phyloP scores from a whole-genome alignment of 2,888 invertebrate genomes.

The Amblyjoppa fuscipennis region DNA sequence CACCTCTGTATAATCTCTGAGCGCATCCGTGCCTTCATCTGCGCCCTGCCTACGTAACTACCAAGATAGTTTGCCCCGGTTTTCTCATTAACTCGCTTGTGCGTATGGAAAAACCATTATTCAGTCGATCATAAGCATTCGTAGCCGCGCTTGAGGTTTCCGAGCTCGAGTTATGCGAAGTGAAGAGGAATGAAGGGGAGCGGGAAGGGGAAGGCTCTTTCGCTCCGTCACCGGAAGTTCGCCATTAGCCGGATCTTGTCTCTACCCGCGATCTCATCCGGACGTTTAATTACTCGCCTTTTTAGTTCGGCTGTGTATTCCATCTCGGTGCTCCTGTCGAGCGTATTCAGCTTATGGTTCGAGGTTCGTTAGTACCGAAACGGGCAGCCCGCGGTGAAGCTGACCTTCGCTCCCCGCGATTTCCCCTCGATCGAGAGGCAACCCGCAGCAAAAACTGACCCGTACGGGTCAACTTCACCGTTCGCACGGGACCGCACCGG shows the following conservation, averaged over 20 bases:
- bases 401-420: not conserved
- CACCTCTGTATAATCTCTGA: not conserved
- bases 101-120: slow-evolving; percentile 32
- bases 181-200: too few relatives aligned
- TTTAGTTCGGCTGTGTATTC: slow-evolving; percentile 56
- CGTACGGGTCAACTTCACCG: slow-evolving; percentile 13
- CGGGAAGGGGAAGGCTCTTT: slow-evolving; percentile 18
- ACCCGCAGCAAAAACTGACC: not conserved
- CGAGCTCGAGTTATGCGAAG: slow-evolving; percentile 14
- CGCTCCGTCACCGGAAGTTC: slow-evolving; percentile 65
- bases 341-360: slow-evolving; percentile 6
- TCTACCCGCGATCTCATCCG: slow-evolving; percentile 68
- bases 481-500: not conserved
- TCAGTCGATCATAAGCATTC: slow-evolving; percentile 14
- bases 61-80: not conserved
- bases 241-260: slow-evolving; percentile 72
- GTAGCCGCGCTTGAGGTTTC: slow-evolving; percentile 2
- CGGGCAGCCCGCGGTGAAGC: slow-evolving; percentile 4
- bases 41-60: not conserved
- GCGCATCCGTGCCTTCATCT: not conserved
- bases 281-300: slow-evolving; percentile 72
- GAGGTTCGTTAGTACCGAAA: slow-evolving; percentile 1
- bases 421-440: not conserved
- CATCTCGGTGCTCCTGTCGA: slow-evolving; percentile 1
- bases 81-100: slow-evolving; percentile 19